phyloP scores from a whole-genome alignment of 2,888 invertebrate species.

The Cheilosia urbana region DNA sequence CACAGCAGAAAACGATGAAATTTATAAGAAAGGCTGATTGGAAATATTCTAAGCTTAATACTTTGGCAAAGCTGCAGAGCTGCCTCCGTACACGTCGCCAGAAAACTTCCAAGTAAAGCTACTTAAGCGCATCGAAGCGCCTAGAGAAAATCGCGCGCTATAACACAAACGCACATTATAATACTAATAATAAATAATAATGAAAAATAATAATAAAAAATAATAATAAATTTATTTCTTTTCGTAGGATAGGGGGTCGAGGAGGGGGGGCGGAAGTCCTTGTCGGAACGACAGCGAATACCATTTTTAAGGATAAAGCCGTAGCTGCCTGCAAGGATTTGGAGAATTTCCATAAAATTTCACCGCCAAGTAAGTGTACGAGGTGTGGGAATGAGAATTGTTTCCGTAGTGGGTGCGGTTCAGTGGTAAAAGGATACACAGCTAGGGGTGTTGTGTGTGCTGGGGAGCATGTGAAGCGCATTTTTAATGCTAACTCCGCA shows the following conservation, averaged over 20 bases:
- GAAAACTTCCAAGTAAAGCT: constrained; percentile 51
- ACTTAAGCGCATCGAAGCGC: constrained; percentile 18
- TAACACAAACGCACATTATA: neutral
- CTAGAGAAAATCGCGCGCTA: constrained; percentile 3
- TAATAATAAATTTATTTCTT: constrained; percentile 40
- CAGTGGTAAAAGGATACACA: neutral
- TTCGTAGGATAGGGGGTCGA: neutral
- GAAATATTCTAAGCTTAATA: constrained; percentile 51
- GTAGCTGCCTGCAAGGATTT: constrained; percentile 61
- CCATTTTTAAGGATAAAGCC: constrained; percentile 60
- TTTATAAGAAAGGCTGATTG: constrained; percentile 62
- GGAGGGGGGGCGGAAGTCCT: constrained; percentile 11
- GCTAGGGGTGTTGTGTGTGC: neutral
- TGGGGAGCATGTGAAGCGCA: constrained; percentile 25
- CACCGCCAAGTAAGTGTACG: constrained; percentile 64
- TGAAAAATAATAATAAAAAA: constrained; percentile 41
- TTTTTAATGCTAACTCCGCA: constrained; percentile 26
- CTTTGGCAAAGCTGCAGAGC: constrained; percentile 45
- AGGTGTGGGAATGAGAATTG: neutral
- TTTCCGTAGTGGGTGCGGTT: neutral
- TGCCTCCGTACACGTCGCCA: constrained; percentile 47
- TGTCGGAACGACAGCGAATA: constrained; percentile 20
- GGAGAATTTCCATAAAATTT: constrained; percentile 59
- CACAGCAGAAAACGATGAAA: constrained; percentile 47
- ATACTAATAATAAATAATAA: constrained; percentile 31